Base-by-base conservation (phyloP, 2,113 vertebrate genomes). In the Pongo pygmaeus region DNA sequence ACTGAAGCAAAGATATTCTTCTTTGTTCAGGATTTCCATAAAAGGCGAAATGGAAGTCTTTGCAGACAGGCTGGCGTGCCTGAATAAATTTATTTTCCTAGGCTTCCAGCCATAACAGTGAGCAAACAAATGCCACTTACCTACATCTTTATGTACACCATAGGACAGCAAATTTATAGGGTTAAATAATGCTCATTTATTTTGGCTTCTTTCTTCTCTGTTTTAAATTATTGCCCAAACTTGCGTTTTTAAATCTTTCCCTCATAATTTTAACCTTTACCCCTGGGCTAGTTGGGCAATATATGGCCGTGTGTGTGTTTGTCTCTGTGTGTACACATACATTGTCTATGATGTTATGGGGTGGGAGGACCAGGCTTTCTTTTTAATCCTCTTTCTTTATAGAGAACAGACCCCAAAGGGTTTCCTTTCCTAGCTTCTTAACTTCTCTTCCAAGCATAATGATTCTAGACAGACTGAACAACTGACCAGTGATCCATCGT, bases 1-100 rank as follows among this genome's bases (percentile, higher is more conserved):
- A 97, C 89, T 98, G 90, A 93, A 98, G 92, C 89, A 94, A 97
- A 97, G 94, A 97, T 92, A 85, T 80, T 98, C 95, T 97, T 94
- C 91, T 98, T 98, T 98, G 96, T 97, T 98, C 96, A 97, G 96
- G 80, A 97, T 98, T 98, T 97, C 98, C 98, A 97, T 97, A 98
- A 97, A 98, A 98, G 98, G 98, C 13, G 90, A 98, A 98, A 98
- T 95, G 83, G 80, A 95, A 70, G 6, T 90, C 96, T 98, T 97
- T 96, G 97, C 95, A 98, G 97, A 98, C 95, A 98, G 91, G 69
- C 78, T 67, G 48, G 83, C 40, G 12, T 96, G 97, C 97, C 70
- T 96, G 88, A 98, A 97, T 97, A 35, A 8, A 95, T 96, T 98
- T 96, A 89, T 97, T 98, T 98, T 97, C 77, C 92, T 85, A 77